phyloP scores from a whole-genome alignment of 2,888 invertebrate genomes.

The Lymantria monacha region DNA sequence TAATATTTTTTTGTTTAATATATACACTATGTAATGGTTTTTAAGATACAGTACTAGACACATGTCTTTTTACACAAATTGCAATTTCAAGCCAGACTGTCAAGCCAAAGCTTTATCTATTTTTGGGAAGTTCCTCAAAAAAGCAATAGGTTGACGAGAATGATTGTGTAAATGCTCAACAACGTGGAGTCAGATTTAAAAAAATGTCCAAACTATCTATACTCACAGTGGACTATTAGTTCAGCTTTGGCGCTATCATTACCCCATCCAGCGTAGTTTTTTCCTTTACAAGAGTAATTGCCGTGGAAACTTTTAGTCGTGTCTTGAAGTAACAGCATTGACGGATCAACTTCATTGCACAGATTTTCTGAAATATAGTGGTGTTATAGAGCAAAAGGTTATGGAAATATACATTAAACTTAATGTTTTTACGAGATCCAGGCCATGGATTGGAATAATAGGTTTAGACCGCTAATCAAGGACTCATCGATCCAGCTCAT shows the following conservation, averaged over 20 bases:
- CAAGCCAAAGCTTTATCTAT: no score
- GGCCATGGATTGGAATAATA: neutral
- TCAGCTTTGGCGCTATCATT: slow-evolving; percentile 89
- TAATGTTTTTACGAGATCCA: neutral
- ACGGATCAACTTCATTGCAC: slow-evolving; percentile 93
- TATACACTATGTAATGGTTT: no score
- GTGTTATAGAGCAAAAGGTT: neutral
- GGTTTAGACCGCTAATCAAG: no score
- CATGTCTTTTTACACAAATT: no score
- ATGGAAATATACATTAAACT: neutral
- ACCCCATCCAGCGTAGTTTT: slow-evolving; percentile 95
- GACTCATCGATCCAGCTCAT: no score
- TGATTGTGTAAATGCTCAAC: no score
- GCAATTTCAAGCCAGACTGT: no score
- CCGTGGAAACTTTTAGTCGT: slow-evolving; percentile 95
- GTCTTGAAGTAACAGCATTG: slow-evolving; percentile 90
- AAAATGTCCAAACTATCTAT: neutral
- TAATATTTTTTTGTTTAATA: no score
- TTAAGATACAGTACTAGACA: no score
- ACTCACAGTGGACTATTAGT: slow-evolving; percentile 91
- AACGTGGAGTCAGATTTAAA: no score
- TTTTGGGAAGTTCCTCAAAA: no score
- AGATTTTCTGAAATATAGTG: slow-evolving; percentile 70
- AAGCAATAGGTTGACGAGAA: no score
- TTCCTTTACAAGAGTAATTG: slow-evolving; percentile 96